These are phyloP conservation scores for Aviceda subcristata DNA, from an alignment of 2,113 vertebrate species.

Conservation along the genomic window DNA sequence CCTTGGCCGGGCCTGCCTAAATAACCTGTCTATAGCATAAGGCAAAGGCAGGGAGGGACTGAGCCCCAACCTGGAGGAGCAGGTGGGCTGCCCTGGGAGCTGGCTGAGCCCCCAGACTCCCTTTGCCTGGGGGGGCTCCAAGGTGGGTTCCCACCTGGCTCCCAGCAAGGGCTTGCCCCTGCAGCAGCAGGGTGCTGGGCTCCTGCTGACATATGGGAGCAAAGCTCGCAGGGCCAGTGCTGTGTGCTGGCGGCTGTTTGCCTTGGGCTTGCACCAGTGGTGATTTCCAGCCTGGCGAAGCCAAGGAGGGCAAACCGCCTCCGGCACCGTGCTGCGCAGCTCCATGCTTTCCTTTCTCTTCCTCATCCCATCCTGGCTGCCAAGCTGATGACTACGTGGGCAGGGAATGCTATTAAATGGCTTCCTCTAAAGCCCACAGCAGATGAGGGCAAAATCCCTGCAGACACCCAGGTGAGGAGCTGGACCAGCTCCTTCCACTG, in stretches of 20 bases:
- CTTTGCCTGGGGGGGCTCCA: accelerated
- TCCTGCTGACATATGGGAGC: background rate
- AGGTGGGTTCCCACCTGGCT: background rate
- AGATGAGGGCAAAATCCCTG: background rate
- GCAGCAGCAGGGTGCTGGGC: accelerated
- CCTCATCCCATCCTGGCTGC: background rate
- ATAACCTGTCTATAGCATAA: background rate
- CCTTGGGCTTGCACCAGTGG: background rate
- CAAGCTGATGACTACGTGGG: background rate
- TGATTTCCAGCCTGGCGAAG: background rate
- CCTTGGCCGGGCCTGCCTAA: too few relatives aligned
- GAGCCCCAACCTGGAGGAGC: background rate
- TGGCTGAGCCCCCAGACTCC: background rate
- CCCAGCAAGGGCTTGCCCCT: accelerated
- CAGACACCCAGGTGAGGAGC: background rate
- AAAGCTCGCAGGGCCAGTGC: background rate
- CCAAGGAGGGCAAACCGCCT: background rate
- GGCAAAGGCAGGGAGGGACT: too few relatives aligned
- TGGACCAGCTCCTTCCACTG: background rate
- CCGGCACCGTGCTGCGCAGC: background rate
- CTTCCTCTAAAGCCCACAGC: background rate
- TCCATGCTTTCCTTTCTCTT: background rate
- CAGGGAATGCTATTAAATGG: background rate
- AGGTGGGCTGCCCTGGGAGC: background rate
- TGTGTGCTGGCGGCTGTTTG: background rate